Evolutionary conservation across 2,113 vertebrate genomes (phyloP).

Genomic region (Edolisoma coerulescens): DNA sequence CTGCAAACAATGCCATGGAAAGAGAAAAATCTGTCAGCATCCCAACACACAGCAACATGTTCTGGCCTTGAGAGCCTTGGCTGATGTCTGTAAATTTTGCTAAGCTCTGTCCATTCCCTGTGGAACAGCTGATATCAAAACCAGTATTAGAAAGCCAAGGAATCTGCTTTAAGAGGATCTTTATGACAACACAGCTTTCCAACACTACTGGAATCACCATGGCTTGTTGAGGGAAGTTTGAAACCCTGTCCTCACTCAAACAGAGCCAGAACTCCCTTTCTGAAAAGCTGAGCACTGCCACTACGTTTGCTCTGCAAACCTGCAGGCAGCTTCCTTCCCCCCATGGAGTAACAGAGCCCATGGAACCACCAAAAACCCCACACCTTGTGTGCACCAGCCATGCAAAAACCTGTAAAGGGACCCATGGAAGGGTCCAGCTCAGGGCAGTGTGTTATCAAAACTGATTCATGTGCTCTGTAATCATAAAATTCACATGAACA

Average conservation of each 20-base stretch:
- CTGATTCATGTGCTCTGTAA: neutral
- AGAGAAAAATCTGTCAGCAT: neutral
- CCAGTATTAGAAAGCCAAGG: neutral
- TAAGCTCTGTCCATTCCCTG: neutral
- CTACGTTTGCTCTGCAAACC: neutral
- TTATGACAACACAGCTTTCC: neutral
- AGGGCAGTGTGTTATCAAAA: neutral
- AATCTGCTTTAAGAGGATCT: neutral
- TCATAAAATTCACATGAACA: neutral
- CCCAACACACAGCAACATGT: neutral
- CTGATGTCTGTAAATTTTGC: neutral
- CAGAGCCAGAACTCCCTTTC: neutral
- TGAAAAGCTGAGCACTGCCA: neutral
- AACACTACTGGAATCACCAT: neutral
- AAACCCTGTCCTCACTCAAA: neutral
- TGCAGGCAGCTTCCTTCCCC: neutral
- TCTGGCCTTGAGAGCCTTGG: neutral
- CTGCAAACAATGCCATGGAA: neutral
- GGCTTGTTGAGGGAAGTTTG: neutral
- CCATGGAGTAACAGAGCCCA: accelerated
- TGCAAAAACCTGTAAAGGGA: neutral
- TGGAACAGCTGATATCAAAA: neutral
- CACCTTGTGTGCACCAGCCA: accelerated
- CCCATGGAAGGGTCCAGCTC: accelerated
- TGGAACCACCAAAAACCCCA: accelerated